Evolutionary conservation across 1,140 invertebrate genomes (phyloP).

Genomic region (Neodiprion pinetum): DNA sequence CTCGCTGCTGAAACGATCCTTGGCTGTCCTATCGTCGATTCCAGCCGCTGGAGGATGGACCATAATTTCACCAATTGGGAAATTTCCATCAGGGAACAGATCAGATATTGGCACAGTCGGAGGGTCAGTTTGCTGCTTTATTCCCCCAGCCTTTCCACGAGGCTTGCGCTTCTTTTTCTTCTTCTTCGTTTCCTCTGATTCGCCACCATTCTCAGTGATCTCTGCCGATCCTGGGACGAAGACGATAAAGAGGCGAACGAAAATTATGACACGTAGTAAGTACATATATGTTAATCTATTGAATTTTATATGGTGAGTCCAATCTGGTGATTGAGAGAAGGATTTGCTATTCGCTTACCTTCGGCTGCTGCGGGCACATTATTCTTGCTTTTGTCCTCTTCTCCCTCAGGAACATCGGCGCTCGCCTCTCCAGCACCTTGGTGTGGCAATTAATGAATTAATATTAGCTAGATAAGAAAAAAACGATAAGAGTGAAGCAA

Average conservation of each 20-base stretch:
- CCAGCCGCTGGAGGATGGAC: constrained; percentile 73
- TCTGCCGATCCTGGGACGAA: background rate
- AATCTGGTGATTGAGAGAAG: background rate
- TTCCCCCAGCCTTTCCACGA: constrained; percentile 58
- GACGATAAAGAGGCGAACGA: background rate
- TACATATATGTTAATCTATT: background rate
- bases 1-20: constrained; percentile 87
- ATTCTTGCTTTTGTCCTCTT: constrained; percentile 47
- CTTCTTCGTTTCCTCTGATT: constrained; percentile 64
- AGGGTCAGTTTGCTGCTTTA: constrained; percentile 78
- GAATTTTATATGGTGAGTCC: background rate
- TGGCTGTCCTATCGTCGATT: constrained; percentile 83
- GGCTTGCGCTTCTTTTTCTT: constrained; percentile 70
- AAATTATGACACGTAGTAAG: background rate
- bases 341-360: constrained; percentile 18
- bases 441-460: constrained; percentile 12
- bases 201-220: constrained; percentile 44
- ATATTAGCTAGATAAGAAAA: constrained; percentile 11
- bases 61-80: constrained; percentile 82
- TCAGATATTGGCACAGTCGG: constrained; percentile 87
- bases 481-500: background rate
- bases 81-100: constrained; percentile 83
- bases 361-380: constrained; percentile 42
- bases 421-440: constrained; percentile 58
- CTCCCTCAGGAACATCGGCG: constrained; percentile 57